Conservation (phyloP, 2,113 vertebrate genomes). For the Actenoides hombroni region DNA sequence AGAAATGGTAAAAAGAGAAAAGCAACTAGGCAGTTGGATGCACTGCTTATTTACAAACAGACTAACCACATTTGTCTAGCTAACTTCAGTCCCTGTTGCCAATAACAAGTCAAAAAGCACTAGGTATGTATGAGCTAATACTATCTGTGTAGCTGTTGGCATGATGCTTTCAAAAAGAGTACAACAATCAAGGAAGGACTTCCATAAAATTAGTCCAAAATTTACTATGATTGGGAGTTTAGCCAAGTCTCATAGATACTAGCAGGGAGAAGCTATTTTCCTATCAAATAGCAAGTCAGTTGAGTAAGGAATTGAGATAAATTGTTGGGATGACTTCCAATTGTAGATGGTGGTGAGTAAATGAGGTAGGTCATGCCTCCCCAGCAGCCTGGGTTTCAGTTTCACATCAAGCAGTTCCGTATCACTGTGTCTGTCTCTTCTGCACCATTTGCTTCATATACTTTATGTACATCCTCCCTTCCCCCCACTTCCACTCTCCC, state of each 20-base stretch:
- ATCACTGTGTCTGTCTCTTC: background rate
- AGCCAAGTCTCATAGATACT: background rate
- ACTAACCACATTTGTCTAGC: background rate
- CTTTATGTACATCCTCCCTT: background rate
- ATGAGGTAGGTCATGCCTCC: conserved; percentile 41
- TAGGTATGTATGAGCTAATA: conserved; percentile 11
- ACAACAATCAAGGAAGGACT: background rate
- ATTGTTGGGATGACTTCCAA: conserved; percentile 29
- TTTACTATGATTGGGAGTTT: conserved; percentile 42
- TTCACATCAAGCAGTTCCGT: conserved; percentile 33
- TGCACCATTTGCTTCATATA: conserved; percentile 38
- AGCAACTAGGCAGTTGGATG: background rate
- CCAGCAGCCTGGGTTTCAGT: conserved; percentile 23
- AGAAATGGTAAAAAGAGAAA: conserved; percentile 4
- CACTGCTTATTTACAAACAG: background rate
- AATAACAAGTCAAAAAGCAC: conserved; percentile 9
- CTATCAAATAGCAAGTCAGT: conserved; percentile 10
- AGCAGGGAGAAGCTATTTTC: conserved; percentile 15
- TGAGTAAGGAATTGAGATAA: conserved; percentile 59
- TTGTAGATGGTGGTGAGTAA: conserved; percentile 33
- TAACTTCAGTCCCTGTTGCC: background rate
- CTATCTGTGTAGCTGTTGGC: conserved; percentile 18
- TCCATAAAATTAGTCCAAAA: conserved; percentile 52
- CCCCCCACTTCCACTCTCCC: background rate
- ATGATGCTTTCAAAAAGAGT: conserved; percentile 24